Conservation (phyloP, 2,888 invertebrate species). For the Dione juno region DNA sequence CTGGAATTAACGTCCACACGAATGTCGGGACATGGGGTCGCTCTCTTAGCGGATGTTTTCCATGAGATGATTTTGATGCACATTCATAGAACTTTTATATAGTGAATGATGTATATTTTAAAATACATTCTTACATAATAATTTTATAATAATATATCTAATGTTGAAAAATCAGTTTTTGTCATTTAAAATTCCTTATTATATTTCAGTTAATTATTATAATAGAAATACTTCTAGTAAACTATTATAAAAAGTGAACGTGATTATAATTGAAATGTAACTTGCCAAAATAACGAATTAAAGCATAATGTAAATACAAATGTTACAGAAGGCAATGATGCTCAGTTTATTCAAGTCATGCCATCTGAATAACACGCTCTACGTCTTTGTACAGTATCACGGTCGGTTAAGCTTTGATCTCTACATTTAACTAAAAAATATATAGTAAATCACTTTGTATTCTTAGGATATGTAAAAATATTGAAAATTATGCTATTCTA, state of each 20-base stretch:
- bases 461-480: not conserved
- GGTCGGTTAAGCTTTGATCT: conserved; percentile 31
- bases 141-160: not conserved
- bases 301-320: conserved; percentile 17
- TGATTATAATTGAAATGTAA: not conserved
- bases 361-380: conserved; percentile 53
- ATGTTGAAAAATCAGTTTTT: too few relatives aligned
- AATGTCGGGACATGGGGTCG: conserved; percentile 81
- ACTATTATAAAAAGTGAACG: not conserved
- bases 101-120: conserved; percentile 32
- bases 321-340: conserved; percentile 30
- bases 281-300: not conserved
- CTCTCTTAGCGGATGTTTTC: conserved; percentile 79
- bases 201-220: not conserved
- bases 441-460: not conserved
- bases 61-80: conserved; percentile 80
- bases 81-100: conserved; percentile 71
- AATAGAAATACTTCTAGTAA: not conserved
- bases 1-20: conserved; percentile 82
- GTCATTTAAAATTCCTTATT: too few relatives aligned
- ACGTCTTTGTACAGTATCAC: conserved; percentile 22
- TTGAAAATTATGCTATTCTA: too few relatives aligned
- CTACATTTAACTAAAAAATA: conserved; percentile 27
- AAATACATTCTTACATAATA: conserved; percentile 10
- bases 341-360: conserved; percentile 58